Evolutionary conservation across 2,888 invertebrate genomes (phyloP).

Genomic region (Athetis lepigone): DNA sequence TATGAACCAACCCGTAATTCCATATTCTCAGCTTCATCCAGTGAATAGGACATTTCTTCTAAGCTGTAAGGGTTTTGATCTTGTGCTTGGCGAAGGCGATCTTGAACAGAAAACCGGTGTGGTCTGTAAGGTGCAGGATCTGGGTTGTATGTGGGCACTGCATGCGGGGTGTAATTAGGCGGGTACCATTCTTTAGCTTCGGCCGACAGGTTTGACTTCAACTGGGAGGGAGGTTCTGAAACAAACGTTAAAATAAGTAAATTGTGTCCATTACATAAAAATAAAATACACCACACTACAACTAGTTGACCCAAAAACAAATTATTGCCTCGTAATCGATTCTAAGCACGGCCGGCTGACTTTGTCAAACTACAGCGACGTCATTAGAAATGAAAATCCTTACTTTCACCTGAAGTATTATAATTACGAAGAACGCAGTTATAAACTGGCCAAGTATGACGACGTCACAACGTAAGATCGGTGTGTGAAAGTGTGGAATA

Average conservation of each 20-base stretch:
- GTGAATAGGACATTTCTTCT: conserved; percentile 83
- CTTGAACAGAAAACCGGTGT: conserved; percentile 85
- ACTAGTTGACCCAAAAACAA: conserved; percentile 67
- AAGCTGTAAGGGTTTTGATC: conserved; percentile 85
- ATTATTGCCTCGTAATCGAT: conserved; percentile 64
- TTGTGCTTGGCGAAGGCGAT: conserved; percentile 86
- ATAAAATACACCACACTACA: conserved; percentile 29
- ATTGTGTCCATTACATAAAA: conserved; percentile 41
- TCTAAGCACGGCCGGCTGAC: conserved; percentile 68
- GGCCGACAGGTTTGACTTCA: conserved; percentile 87
- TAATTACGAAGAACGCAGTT: conserved; percentile 78
- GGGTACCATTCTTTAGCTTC: conserved; percentile 92
- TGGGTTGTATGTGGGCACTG: conserved; percentile 73
- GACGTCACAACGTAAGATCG: conserved; percentile 72
- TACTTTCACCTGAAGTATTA: conserved; percentile 87
- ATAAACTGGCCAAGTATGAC: conserved; percentile 74
- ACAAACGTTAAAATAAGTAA: conserved; percentile 52
- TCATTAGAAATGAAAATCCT: conserved; percentile 87
- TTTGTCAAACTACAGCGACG: conserved; percentile 82
- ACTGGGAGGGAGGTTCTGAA: conserved; percentile 73
- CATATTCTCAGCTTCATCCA: conserved; percentile 85
- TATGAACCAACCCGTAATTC: conserved; percentile 79
- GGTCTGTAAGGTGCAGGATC: conserved; percentile 80
- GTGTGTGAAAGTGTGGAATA: conserved; percentile 70
- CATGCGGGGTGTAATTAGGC: conserved; percentile 85